Evolutionary conservation across 2,797 vertebrate genomes (phyloP), one percentile per base, ranked within the genome.

Genomic region (Chiloscyllium punctatum): DNA sequence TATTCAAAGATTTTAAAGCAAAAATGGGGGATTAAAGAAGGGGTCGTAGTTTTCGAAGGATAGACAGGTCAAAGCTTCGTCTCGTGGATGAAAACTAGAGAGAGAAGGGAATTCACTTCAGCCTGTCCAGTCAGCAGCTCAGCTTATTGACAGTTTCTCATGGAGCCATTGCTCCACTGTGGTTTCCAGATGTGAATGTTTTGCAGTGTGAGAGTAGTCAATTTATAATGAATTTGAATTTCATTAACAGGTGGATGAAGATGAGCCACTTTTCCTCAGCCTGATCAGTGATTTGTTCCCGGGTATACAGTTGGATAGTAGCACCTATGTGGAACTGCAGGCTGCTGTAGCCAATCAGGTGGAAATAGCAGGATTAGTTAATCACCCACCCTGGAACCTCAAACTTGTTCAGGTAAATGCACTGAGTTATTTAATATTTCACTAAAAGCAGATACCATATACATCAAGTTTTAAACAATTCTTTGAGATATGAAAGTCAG

Each of bases 351-450:
- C 96, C 66, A 97, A 97, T 96, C 98, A 98, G 96, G 97, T 98
- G 94, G 96, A 97, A 57, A 95, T 97, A 13, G 97, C 97, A 96
- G 97, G 97, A n/a, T 6, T 98, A 96, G 96, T 98, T 96, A 98
- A 98, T 96, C 97, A 98, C 95, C 98, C 97, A 53, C 97, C 98
- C 5, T 98, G 98, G 98, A 98, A 98, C 96, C 97, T 98, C 96
- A 98, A 98, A 88, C 97, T 98, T 66, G 96, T 98, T 71, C 98
- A 98, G 97, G 98, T 98, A 96, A 95, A 96, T 4, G 11, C 7
- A 37, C 7, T 84, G 42, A 25, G 27, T 33, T 53, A 33, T 90
- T 88, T 18, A 66, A 21, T 18, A 21, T n/a, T n/a, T 37, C 16
- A 66, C 57, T 37, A 91, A 21, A 0, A 66, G 57, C 2, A 66